These are phyloP conservation scores for Drosophila nigritarsus DNA, from an alignment of 2,888 invertebrate species.

Conservation along the genomic window DNA sequence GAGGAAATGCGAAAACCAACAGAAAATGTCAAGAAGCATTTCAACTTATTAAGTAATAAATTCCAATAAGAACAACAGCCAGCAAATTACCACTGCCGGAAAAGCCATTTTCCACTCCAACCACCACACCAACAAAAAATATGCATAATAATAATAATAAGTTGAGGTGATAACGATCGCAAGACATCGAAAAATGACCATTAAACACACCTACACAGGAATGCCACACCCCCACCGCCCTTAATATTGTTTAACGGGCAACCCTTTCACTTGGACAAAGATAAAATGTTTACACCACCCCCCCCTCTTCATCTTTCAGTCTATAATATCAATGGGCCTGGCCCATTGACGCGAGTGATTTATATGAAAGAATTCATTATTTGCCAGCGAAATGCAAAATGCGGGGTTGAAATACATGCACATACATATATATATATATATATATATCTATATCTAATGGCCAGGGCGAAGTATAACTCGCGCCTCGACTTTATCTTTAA, in stretches of 20 bases:
- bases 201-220: conserved; percentile 75
- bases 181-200: conserved; percentile 77
- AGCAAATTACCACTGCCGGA: conserved; percentile 27
- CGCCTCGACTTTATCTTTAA: conserved; percentile 71
- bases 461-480: conserved; percentile 42
- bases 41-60: conserved; percentile 80
- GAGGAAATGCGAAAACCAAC: conserved; percentile 3
- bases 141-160: conserved; percentile 60
- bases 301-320: not conserved
- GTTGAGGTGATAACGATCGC: conserved; percentile 73
- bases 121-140: conserved; percentile 14
- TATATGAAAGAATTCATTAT: conserved; percentile 79
- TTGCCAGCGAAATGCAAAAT: conserved; percentile 73
- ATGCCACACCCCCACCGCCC: conserved; percentile 28
- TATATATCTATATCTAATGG: conserved; percentile 44
- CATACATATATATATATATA: not conserved
- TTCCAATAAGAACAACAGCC: conserved; percentile 71
- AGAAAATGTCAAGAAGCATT: conserved; percentile 52
- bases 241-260: conserved; percentile 7
- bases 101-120: not conserved
- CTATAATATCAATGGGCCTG: conserved; percentile 68
- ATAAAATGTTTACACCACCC: conserved; percentile 43
- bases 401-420: conserved; percentile 2
- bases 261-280: conserved; percentile 51
- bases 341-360: conserved; percentile 79